phyloP scores from a whole-genome alignment of 1,140 invertebrate genomes.

The Ceratina australensis region DNA sequence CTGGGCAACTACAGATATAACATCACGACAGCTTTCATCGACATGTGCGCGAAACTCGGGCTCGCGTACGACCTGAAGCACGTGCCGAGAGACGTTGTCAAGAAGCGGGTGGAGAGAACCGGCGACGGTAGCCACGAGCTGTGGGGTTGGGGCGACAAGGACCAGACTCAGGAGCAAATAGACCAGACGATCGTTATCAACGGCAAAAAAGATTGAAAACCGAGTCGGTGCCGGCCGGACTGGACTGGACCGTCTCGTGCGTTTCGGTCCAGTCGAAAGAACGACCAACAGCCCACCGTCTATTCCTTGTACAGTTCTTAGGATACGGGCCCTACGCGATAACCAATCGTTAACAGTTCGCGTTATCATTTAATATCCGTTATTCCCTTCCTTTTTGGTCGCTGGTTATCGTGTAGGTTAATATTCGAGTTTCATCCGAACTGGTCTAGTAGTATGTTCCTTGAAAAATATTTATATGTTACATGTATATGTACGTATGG shows the following conservation, averaged over 20 bases:
- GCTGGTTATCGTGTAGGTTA: not conserved
- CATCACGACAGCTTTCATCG: slow-evolving; percentile 91
- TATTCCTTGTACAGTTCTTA: slow-evolving; percentile 28
- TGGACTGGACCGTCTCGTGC: slow-evolving; percentile 1
- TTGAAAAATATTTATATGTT: not conserved
- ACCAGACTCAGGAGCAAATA: slow-evolving; percentile 85
- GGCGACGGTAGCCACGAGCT: slow-evolving; percentile 89
- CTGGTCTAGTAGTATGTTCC: not conserved
- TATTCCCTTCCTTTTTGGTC: not conserved
- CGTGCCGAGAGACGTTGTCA: slow-evolving; percentile 86
- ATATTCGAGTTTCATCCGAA: not conserved
- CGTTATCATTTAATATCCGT: slow-evolving; percentile 14
- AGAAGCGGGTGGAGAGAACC: slow-evolving; percentile 85
- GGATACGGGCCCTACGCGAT: not conserved
- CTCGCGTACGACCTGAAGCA: slow-evolving; percentile 94
- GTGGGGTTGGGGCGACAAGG: slow-evolving; percentile 92
- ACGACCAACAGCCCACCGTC: not conserved
- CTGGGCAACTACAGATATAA: slow-evolving; percentile 90
- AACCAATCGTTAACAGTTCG: not conserved
- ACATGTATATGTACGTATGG: not conserved
- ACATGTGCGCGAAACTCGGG: slow-evolving; percentile 90
- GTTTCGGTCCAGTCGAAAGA: not conserved
- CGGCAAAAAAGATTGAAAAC: slow-evolving; percentile 45
- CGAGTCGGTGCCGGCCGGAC: no score
- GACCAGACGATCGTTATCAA: slow-evolving; percentile 82